Percentiles rank a stretch among this genome's conserved stretches.
phyloP scores from a whole-genome alignment of 1,140 invertebrate species.

The Asbolus verrucosus region DNA sequence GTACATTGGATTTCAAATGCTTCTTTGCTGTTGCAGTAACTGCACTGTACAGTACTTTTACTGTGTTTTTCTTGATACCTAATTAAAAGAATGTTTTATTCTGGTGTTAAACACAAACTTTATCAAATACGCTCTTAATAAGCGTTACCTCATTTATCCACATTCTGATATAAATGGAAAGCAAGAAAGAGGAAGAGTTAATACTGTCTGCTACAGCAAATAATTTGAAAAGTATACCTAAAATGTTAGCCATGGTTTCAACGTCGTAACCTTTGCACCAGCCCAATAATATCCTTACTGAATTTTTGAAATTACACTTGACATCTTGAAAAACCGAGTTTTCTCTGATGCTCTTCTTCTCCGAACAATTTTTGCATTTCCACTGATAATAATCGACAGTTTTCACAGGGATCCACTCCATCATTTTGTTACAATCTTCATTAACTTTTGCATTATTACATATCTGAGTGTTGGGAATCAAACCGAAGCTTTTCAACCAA shows the following conservation, averaged over 20 bases:
- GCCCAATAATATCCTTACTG: conserved; percentile 66
- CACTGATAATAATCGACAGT: conserved; percentile 68
- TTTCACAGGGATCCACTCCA: conserved; percentile 66
- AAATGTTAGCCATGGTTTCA: conserved; percentile 60
- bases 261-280: conserved; percentile 66
- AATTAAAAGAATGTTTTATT: conserved; percentile 25
- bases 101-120: too few relatives aligned
- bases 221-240: conserved; percentile 57
- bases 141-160: conserved; percentile 29
- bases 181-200: conserved; percentile 6
- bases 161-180: background rate
- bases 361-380: conserved; percentile 64
- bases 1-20: conserved; percentile 64
- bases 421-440: conserved; percentile 63
- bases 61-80: conserved; percentile 67
- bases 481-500: conserved; percentile 67
- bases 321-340: conserved; percentile 66
- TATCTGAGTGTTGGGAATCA: conserved; percentile 59
- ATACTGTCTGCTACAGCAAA: conserved; percentile 12
- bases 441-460: conserved; percentile 57
- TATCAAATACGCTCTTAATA: too few relatives aligned
- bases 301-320: conserved; percentile 67
- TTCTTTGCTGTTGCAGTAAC: conserved; percentile 64
- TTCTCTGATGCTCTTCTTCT: conserved; percentile 66
- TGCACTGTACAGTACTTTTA: conserved; percentile 66